Base-by-base conservation (phyloP, 1,140 invertebrate species). In the Drosophila lini region DNA sequence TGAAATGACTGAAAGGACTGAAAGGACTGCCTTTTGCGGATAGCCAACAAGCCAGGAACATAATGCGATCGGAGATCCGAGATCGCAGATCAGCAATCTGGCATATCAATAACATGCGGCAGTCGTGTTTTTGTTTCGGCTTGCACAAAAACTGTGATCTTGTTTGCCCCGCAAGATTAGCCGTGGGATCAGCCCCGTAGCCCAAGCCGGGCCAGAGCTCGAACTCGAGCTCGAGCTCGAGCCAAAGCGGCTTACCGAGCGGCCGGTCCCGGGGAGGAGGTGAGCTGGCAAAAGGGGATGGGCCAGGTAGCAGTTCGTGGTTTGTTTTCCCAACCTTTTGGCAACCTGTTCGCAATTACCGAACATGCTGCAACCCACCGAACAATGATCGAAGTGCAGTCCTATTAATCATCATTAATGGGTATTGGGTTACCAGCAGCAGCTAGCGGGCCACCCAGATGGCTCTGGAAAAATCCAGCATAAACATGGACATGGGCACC, bases 351-450 rank as follows among this genome's bases (percentile, higher is more conserved):
- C 63, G 60, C 83, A 86, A 86, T 86, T 86, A 86, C 84, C 70
- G 65, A 86, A 86, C 83, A 86, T 89, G 83, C 68, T 83, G 83
- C 77, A 88, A 88, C 84, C 71, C 80, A 74, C 60, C 61, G 42
- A 62, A 52, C 64, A 79, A 74, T 57, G 59, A 48, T 53, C 56
- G 31, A 42, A 61, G 28, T 41, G 61, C 61, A 42, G 61, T 40
- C 50, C 58, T 79, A 85, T 85, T 85, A 85, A 89, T 89, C 84
- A 89, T 68, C 74, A 89, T 84, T 89, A 89, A 89, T 78, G 52
- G 78, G 55, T 86, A 89, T 89, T 78, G 63, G 69, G 53, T 89
- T 89, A 74, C 82, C 31, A n/a, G 52, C 57, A 32, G 57, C 36
- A 56, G n/a, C 16, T n/a, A 47, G 41, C 55, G 44, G 38, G 34